A percentile compares a stretch with the other conserved stretches of the same genome.
These are phyloP conservation scores for Aporrectodea caliginosa DNA, from an alignment of 1,140 invertebrate genomes.

Conservation along the genomic window DNA sequence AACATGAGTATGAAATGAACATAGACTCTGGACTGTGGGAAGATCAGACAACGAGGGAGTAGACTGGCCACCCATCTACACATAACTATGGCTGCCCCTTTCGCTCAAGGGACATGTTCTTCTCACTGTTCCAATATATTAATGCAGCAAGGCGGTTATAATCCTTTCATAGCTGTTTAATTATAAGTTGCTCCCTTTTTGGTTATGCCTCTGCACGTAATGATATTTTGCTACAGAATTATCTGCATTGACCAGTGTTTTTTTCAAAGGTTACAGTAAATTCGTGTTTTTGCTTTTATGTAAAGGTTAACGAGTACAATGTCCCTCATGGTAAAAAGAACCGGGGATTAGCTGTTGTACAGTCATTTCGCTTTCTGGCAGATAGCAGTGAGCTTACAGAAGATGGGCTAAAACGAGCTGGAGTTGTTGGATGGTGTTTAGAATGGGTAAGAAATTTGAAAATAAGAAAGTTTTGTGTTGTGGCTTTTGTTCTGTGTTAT, in stretches of 20 bases:
- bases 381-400: slow-evolving; percentile 56
- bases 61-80: no score
- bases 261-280: no score
- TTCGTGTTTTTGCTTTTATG: slow-evolving; percentile 22
- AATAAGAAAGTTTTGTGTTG: background rate
- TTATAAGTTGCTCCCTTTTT: background rate
- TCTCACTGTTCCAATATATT: no score
- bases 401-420: slow-evolving; percentile 73
- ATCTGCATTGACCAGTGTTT: no score
- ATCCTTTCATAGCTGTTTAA: background rate
- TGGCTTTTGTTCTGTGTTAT: background rate
- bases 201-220: background rate
- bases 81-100: no score
- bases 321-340: slow-evolving; percentile 61
- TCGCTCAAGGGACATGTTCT: no score
- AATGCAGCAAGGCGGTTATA: background rate
- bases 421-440: slow-evolving; percentile 87
- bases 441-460: slow-evolving; percentile 72
- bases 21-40: no score
- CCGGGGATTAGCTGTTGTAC: slow-evolving; percentile 73
- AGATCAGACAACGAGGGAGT: no score
- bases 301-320: slow-evolving; percentile 59
- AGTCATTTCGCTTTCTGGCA: slow-evolving; percentile 73
- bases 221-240: background rate
- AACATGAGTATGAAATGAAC: no score